phyloP scores from a whole-genome alignment of 2,888 invertebrate genomes.

The Apotomis turbidana region DNA sequence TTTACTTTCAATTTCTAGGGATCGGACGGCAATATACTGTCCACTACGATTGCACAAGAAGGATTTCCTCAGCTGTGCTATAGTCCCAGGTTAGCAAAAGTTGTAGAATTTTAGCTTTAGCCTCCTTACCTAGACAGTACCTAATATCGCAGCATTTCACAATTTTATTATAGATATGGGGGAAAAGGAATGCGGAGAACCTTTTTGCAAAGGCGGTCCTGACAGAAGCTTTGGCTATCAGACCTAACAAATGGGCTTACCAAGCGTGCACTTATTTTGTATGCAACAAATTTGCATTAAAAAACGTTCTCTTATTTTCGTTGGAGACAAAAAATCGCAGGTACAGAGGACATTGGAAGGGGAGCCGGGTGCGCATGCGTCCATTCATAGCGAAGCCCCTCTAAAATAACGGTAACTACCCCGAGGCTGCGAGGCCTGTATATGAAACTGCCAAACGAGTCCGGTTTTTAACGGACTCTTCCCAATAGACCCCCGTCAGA shows the following conservation, averaged over 20 bases:
- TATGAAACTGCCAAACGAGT: constrained; percentile 60
- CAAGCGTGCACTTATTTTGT: constrained; percentile 40
- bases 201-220: too few relatives aligned
- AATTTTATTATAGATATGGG: too few relatives aligned
- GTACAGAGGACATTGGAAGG: constrained; percentile 50
- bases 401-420: constrained; percentile 63
- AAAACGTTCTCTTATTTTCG: constrained; percentile 40
- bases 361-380: constrained; percentile 58
- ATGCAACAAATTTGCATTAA: constrained; percentile 49
- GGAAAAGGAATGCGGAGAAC: too few relatives aligned
- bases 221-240: too few relatives aligned
- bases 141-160: too few relatives aligned
- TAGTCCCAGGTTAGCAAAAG: too few relatives aligned
- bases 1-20: too few relatives aligned
- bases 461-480: constrained; percentile 64
- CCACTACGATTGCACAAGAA: too few relatives aligned
- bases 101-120: too few relatives aligned
- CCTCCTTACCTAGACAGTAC: too few relatives aligned
- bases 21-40: too few relatives aligned
- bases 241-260: constrained; percentile 31
- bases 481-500: constrained; percentile 11
- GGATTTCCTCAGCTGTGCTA: too few relatives aligned
- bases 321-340: constrained; percentile 46
- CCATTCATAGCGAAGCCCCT: constrained; percentile 63
- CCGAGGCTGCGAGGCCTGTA: constrained; percentile 58